Evolutionary conservation across 2,797 vertebrate genomes (phyloP), one percentile per base, ranked within the genome.

Genomic region (Lagocephalus sceleratus): DNA sequence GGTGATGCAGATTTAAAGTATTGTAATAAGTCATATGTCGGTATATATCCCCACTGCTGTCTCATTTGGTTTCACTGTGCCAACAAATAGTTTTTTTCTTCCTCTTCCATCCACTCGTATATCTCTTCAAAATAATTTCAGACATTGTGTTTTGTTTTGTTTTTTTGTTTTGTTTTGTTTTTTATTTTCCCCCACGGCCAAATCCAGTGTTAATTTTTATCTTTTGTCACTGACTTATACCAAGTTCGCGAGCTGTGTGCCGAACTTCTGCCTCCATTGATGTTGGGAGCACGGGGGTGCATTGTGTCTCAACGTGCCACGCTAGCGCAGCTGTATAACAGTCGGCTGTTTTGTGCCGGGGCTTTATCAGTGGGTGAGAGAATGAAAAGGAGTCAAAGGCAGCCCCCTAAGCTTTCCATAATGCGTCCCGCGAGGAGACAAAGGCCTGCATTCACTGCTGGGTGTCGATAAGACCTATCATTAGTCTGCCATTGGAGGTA

Each of bases 381-480:
- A 85, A 76, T 79, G 73, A 85, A 85, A 83, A 70, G 60, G 78
- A 82, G 81, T 87, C 78, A 86, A 78, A 84, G 68, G 79, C 81
- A 77, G 76, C 82, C 76, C 77, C 82, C 73, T 80, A 85, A 85
- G 83, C 85, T 85, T 79, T 79, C 81, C 75, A 87, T 85, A 88
- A 87, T 85, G 77, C 71, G 52, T 85, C 78, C 72, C 46, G 49
- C 60, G 57, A 79, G 79, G 67, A 82, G 85, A 88, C 87, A 90
- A 89, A 89, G 86, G 73, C 79, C 73, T 19, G 61, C 75, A 86
- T 87, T 90, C 83, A 88, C 80, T 87, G 88, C 73, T 80, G 79
- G 78, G 83, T 85, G 85, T 88, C 78, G 83, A 88, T 88, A 87
- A 89, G 83, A 85, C 85, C 85, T 84, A 85, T 88, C 85, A 86